Base-by-base conservation (phyloP, 2,888 invertebrate species). In the Pantelozetes paolii region DNA sequence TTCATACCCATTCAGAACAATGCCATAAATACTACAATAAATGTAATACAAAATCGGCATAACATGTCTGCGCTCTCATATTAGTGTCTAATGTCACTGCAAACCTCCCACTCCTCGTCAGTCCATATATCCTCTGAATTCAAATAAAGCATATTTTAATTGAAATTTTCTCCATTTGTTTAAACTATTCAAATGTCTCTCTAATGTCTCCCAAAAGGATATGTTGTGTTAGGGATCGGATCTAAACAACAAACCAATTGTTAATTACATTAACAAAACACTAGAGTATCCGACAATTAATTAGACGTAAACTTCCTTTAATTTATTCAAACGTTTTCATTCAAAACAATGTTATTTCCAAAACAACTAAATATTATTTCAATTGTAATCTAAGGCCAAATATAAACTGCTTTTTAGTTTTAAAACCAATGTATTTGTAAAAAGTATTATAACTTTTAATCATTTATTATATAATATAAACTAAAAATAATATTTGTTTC, bases 111-210 rank as follows among this genome's bases (percentile, higher is more conserved):
- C n/a, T 64, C 18, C 50, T 50, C 18, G 50, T 50, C 50, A 50
- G 50, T 50, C 20, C 50, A 50, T 50, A 50, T 50, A 50, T 50
- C 50, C 50, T 50, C 50, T 50, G 50, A 50, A 50, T n/a, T 50
- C 36, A 36, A 50, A n/a, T n/a, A n/a, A n/a, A 50, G 50, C 50
- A 5, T 9, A 50, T 50, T n/a, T n/a, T n/a, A n/a, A n/a, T n/a
- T n/a, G n/a, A n/a, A n/a, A n/a, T n/a, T n/a, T n/a, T n/a, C n/a
- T n/a, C n/a, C n/a, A n/a, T n/a, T n/a, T n/a, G n/a, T n/a, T n/a
- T n/a, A n/a, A n/a, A n/a, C n/a, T n/a, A n/a, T 50, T 50, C 20
- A 50, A 50, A n/a, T 50, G 9, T 50, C 8, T 9, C 6, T 20
- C 50, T 15, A 50, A 50, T 50, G 50, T 50, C 50, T 50, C 50